phyloP scores from a whole-genome alignment of 2,888 invertebrate species.

The Ceriagrion tenellum region DNA sequence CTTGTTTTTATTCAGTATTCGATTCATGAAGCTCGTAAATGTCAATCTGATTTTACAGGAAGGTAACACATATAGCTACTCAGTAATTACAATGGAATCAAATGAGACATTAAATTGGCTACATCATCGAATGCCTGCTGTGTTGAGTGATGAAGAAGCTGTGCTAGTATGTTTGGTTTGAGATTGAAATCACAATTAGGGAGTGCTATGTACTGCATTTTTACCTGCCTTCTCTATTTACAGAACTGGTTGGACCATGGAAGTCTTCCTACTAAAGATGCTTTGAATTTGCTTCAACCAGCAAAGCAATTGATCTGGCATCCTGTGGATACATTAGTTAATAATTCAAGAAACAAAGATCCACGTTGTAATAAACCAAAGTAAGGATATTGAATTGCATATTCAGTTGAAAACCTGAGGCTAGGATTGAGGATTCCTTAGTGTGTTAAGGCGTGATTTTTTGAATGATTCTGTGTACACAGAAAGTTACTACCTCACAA shows the following conservation, averaged over 20 bases:
- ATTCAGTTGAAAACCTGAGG: too few relatives aligned
- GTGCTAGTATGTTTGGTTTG: conserved; percentile 79
- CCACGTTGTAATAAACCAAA: conserved; percentile 77
- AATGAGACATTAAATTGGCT: conserved; percentile 85
- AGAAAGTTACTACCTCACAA: too few relatives aligned
- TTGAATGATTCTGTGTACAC: too few relatives aligned
- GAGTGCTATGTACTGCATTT: conserved; percentile 8
- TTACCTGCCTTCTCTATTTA: conserved; percentile 69
- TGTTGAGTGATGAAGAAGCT: conserved; percentile 84
- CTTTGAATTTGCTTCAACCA: conserved; percentile 81
- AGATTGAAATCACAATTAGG: background rate
- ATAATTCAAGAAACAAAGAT: conserved; percentile 85
- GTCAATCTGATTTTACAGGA: conserved; percentile 75
- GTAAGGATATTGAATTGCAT: background rate
- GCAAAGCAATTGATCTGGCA: conserved; percentile 82
- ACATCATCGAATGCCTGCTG: conserved; percentile 90
- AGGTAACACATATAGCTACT: conserved; percentile 85
- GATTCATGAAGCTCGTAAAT: background rate
- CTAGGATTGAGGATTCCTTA: too few relatives aligned
- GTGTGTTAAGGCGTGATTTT: too few relatives aligned
- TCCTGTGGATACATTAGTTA: conserved; percentile 85
- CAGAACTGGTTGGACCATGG: conserved; percentile 86
- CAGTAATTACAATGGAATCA: conserved; percentile 88
- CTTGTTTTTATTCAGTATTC: background rate
- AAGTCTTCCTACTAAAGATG: conserved; percentile 79